Percentiles rank a stretch among this genome's conserved stretches.
phyloP scores from a whole-genome alignment of 2,888 invertebrate species.

The Chymomyza procnemis region DNA sequence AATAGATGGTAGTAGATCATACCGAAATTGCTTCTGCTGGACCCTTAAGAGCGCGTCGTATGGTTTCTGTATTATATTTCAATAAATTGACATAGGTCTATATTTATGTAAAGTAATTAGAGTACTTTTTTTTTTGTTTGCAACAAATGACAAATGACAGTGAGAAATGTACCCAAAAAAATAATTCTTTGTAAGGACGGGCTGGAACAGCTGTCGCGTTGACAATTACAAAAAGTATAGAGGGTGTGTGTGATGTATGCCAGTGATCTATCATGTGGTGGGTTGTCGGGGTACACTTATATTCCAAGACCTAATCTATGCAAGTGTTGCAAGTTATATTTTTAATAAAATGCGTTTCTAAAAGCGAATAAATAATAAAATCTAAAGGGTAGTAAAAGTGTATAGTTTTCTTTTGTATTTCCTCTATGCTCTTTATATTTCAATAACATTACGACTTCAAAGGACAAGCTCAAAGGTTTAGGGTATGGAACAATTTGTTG shows the following conservation, averaged over 20 bases:
- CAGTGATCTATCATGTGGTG: not conserved
- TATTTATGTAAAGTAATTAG: not conserved
- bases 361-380: constrained; percentile 7
- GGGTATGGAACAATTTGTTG: constrained; percentile 1
- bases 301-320: not conserved
- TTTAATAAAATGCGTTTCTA: not conserved
- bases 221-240: not conserved
- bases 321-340: not conserved
- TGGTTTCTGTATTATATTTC: too few relatives aligned
- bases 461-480: not conserved
- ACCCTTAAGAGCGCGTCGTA: too few relatives aligned
- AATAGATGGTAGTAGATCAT: too few relatives aligned
- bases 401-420: constrained; percentile 29
- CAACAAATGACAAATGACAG: not conserved
- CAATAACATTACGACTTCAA: not conserved
- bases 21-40: too few relatives aligned
- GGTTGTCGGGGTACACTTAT: not conserved
- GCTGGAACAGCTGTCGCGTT: not conserved
- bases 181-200: not conserved
- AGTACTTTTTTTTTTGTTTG: not conserved
- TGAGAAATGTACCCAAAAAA: not conserved
- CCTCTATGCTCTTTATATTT: not conserved
- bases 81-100: not conserved
- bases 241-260: not conserved
- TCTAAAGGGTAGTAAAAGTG: not conserved